Evolutionary conservation across 2,888 invertebrate species (phyloP).

Genomic region (Drosophila putrida): DNA sequence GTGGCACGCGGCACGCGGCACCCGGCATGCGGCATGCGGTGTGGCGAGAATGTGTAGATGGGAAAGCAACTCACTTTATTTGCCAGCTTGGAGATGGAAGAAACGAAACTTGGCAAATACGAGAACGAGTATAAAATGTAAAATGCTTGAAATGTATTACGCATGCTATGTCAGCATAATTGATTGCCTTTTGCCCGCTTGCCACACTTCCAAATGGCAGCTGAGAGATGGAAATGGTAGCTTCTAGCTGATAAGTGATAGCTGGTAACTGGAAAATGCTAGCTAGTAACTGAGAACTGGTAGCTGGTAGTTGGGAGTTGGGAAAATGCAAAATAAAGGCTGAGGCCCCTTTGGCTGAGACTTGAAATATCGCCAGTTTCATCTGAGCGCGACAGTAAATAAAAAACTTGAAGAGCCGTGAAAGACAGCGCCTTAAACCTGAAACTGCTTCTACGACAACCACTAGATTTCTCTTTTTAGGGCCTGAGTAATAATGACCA

Average conservation of each 20-base stretch:
- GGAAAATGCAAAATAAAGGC: conserved; percentile 56
- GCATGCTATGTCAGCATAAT: conserved; percentile 66
- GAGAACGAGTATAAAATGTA: conserved; percentile 48
- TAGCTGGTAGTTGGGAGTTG: not conserved
- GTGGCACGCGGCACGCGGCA: conserved; percentile 9
- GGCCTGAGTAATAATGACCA: conserved; percentile 60
- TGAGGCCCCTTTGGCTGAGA: conserved; percentile 30
- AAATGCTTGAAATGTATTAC: conserved; percentile 67
- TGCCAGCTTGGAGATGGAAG: conserved; percentile 10
- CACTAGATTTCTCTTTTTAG: conserved; percentile 1
- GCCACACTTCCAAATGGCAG: conserved; percentile 12
- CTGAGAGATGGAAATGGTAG: conserved; percentile 23
- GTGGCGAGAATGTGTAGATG: not conserved
- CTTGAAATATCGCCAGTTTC: conserved; percentile 62
- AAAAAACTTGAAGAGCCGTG: conserved; percentile 28
- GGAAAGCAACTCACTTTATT: conserved; percentile 24
- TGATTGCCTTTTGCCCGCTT: conserved; percentile 61
- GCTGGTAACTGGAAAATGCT: conserved; percentile 28
- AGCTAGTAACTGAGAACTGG: conserved; percentile 19
- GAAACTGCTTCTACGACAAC: conserved; percentile 6
- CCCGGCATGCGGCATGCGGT: not conserved
- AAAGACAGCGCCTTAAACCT: conserved; percentile 15
- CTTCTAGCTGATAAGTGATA: conserved; percentile 35
- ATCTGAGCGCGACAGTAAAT: conserved; percentile 42
- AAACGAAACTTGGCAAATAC: conserved; percentile 16